Base-by-base conservation (phyloP, 2,888 invertebrate genomes). In the Teinopalpus imperialis region DNA sequence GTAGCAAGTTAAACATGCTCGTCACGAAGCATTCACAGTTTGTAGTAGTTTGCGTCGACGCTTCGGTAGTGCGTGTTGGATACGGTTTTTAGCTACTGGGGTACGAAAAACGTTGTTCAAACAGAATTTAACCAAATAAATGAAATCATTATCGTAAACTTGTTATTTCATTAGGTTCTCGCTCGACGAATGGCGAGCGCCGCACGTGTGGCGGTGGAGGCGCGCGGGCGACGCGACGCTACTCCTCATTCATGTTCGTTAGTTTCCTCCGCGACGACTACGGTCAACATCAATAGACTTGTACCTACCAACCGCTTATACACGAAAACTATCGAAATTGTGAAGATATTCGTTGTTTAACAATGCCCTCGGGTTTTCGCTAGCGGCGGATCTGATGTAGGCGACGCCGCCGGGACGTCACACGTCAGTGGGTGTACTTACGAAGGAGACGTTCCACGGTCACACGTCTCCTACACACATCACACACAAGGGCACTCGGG, bases 401-500 rank as follows among this genome's bases (percentile, higher is more conserved):
- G 54, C 52, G 48, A 56, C 64, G 68, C 64, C 66, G 66, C 67
- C 68, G 63, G 65, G 69, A 71, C 68, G 66, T 65, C 73, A 31
- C 72, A 20, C 39, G 20, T 13, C 34, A 9, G 69, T 66, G 62
- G 70, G 44, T 57, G 80, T 86, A 86, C 86, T 86, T 83, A 87
- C 86, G 72, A 78, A 74, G 74, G 74, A 72, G 74, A 80, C 79
- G 71, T 74, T 80, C 85, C 85, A 80, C 81, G 77, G 76, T 77
- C 78, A 81, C 80, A 76, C 77, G 68, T 77, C 75, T 81, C 77
- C 82, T 80, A 81, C 75, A 81, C 83, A 82, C 75, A 82, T 75
- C 74, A 68, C 66, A 69, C 81, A 85, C 82, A 81, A 82, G 80
- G 77, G 74, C 87, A 87, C 87, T 80, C 73, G 74, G 82, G 74